These are phyloP conservation scores for Prinia subflava DNA, from an alignment of 2,113 vertebrate species.

Conservation along the genomic window DNA sequence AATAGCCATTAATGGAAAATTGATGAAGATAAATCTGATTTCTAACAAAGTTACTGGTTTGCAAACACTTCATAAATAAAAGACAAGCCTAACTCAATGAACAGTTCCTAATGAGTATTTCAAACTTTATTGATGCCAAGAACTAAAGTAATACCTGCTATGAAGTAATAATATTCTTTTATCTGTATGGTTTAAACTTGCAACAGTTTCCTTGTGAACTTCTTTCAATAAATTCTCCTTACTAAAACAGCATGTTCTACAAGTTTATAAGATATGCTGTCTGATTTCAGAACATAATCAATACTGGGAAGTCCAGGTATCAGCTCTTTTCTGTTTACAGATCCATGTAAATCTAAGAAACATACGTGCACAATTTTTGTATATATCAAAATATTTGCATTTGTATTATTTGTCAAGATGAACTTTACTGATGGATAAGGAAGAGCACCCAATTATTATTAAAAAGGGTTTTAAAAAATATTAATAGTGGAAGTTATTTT, in stretches of 20 bases:
- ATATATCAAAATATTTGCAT: neutral
- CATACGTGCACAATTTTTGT: fast-evolving
- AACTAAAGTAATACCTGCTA: neutral
- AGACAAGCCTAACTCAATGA: neutral
- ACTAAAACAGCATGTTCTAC: neutral
- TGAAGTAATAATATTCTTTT: neutral
- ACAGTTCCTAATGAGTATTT: neutral
- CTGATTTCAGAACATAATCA: neutral
- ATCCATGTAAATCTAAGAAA: neutral
- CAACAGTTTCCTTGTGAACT: neutral
- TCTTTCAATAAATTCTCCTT: neutral
- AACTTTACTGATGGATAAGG: neutral
- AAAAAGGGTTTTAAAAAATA: fast-evolving
- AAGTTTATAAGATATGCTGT: neutral
- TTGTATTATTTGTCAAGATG: neutral
- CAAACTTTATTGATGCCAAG: neutral
- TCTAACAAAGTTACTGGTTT: neutral
- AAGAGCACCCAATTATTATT: neutral
- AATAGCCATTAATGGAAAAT: neutral
- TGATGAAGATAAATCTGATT: neutral
- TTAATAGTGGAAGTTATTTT: neutral
- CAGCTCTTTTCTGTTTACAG: neutral
- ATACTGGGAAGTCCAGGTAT: neutral
- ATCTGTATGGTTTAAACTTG: neutral
- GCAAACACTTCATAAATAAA: neutral